Percentiles rank a stretch among this genome's conserved stretches.
phyloP scores from a whole-genome alignment of 2,113 vertebrate genomes.

The Lophius piscatorius region DNA sequence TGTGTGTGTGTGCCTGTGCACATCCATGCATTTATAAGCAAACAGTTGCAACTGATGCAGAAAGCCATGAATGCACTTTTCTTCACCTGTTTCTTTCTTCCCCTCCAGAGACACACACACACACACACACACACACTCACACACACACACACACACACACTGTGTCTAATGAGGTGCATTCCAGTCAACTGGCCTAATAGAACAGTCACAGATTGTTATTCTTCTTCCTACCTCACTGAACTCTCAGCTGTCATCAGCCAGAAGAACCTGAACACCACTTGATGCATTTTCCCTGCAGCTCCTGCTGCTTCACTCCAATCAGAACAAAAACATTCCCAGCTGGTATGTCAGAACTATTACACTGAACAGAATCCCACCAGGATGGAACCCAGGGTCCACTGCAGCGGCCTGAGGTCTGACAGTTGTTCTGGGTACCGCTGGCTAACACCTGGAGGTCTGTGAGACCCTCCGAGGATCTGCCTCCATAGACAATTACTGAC shows the following conservation, averaged over 20 bases:
- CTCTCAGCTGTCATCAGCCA: slow-evolving; percentile 40
- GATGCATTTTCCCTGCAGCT: slow-evolving; percentile 39
- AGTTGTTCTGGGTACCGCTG: too few relatives aligned
- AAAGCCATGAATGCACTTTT: background rate
- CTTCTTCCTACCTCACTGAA: slow-evolving; percentile 37
- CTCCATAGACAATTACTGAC: too few relatives aligned
- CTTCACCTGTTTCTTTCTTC: background rate
- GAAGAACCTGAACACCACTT: slow-evolving; percentile 13
- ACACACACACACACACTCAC: slow-evolving; percentile 15
- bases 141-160: slow-evolving; percentile 20
- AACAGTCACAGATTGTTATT: slow-evolving; percentile 61
- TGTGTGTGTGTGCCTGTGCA: too few relatives aligned
- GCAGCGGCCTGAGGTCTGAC: too few relatives aligned
- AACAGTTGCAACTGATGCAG: background rate
- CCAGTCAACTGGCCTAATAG: slow-evolving; percentile 56
- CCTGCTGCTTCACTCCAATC: slow-evolving; percentile 15
- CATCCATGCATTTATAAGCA: too few relatives aligned
- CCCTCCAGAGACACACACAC: background rate
- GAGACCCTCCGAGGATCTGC: too few relatives aligned
- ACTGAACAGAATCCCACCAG: background rate
- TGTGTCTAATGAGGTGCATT: slow-evolving; percentile 57
- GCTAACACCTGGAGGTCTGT: too few relatives aligned
- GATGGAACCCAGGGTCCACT: too few relatives aligned
- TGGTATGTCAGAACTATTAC: slow-evolving; percentile 3
- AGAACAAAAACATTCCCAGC: slow-evolving; percentile 41